These are phyloP conservation scores for Mellivora capensis DNA, from an alignment of 2,113 vertebrate genomes.

Conservation along the genomic window DNA sequence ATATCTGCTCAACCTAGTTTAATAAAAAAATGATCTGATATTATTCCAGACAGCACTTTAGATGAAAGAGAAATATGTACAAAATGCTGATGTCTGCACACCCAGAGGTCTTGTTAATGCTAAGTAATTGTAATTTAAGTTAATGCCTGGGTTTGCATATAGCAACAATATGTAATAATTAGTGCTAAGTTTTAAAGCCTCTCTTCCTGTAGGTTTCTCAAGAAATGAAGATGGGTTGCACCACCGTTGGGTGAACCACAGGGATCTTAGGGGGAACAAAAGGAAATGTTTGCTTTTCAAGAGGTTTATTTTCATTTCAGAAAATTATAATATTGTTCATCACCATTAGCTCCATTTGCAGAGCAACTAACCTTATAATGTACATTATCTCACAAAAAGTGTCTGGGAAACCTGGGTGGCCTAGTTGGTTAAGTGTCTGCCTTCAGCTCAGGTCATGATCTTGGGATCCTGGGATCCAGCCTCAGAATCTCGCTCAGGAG, in stretches of 20 bases:
- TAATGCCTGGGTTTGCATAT: neutral
- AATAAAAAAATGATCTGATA: neutral
- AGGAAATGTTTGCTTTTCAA: neutral
- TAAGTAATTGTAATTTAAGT: neutral
- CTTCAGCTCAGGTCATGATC: no score
- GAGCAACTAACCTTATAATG: neutral
- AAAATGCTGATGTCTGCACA: neutral
- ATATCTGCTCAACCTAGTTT: neutral
- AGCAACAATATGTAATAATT: neutral
- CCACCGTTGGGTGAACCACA: neutral
- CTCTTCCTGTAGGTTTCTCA: neutral
- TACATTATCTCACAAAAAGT: neutral
- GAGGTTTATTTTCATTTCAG: neutral
- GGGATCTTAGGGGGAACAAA: neutral
- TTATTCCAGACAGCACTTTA: neutral
- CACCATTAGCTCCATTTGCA: neutral
- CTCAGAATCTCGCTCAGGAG: no score
- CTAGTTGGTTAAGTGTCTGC: no score
- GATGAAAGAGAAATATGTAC: neutral
- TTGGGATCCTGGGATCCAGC: no score
- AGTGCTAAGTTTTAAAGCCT: neutral
- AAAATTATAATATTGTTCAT: neutral
- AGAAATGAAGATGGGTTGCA: neutral
- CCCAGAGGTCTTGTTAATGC: neutral
- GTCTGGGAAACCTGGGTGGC: no score